Conservation (phyloP, 1,140 invertebrate species). For the Fopius arisanus region DNA sequence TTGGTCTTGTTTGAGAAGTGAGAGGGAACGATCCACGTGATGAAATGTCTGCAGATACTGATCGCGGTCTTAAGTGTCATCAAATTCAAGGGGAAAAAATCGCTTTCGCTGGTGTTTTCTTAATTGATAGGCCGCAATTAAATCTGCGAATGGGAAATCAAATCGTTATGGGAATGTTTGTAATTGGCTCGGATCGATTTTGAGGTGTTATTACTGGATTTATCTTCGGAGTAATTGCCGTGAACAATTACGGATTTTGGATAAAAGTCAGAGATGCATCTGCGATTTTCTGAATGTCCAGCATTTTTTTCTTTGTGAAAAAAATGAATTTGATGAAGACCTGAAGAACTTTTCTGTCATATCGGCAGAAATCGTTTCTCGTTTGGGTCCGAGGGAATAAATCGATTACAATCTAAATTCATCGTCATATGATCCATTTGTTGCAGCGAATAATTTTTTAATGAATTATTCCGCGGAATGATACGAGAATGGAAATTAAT, state of each 20-base stretch:
- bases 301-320: no score
- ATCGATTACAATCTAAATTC: no score
- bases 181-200: not conserved
- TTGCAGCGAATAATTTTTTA: no score
- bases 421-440: no score
- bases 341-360: no score
- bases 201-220: not conserved
- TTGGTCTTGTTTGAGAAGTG: not conserved
- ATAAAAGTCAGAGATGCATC: not conserved
- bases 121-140: not conserved
- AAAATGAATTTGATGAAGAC: no score
- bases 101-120: not conserved
- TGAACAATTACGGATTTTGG: not conserved
- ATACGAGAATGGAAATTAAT: no score
- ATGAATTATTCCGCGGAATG: no score
- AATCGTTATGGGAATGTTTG: not conserved
- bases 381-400: no score
- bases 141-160: not conserved
- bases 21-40: not conserved
- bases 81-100: not conserved
- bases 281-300: no score
- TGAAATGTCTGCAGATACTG: not conserved
- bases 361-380: no score
- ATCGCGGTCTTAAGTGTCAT: not conserved
- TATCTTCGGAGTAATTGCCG: not conserved